A percentile compares a stretch with the other conserved stretches of the same genome.
Evolutionary conservation across 1,140 invertebrate genomes (phyloP).

Genomic region (Matsumurasca onukii): DNA sequence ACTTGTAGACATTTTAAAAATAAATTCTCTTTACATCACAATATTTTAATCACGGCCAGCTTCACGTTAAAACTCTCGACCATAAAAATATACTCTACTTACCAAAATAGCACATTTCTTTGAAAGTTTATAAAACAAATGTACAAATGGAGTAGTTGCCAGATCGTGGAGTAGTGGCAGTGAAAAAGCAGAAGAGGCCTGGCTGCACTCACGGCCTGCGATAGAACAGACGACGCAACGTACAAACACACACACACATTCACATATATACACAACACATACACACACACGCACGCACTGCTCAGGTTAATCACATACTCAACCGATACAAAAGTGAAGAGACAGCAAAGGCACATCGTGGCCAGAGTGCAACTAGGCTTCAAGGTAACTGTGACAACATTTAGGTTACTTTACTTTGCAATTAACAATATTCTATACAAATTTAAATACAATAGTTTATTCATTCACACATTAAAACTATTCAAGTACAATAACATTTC

Average conservation of each 20-base stretch:
- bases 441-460: conserved; percentile 30
- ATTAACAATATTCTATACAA: conserved; percentile 33
- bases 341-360: neutral
- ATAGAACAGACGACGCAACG: neutral
- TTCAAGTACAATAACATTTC: conserved; percentile 30
- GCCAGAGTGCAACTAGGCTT: neutral
- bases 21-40: conserved; percentile 34
- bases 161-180: conserved; percentile 29
- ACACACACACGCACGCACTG: neutral
- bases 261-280: conserved; percentile 7
- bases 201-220: neutral
- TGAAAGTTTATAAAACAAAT: conserved; percentile 29
- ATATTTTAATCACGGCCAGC: conserved; percentile 34
- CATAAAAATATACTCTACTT: conserved; percentile 34
- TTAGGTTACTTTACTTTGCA: conserved; percentile 12
- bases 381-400: conserved; percentile 30
- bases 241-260: neutral
- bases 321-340: conserved; percentile 6
- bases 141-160: conserved; percentile 25
- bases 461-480: conserved; percentile 28
- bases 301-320: neutral
- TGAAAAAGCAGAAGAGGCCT: conserved; percentile 19
- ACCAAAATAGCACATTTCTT: conserved; percentile 38
- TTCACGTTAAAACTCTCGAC: conserved; percentile 27
- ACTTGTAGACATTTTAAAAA: conserved; percentile 33